Evolutionary conservation across 1,140 invertebrate genomes (phyloP), one percentile per base, ranked within the genome.

Genomic region (Zaprionus gabonicus): DNA sequence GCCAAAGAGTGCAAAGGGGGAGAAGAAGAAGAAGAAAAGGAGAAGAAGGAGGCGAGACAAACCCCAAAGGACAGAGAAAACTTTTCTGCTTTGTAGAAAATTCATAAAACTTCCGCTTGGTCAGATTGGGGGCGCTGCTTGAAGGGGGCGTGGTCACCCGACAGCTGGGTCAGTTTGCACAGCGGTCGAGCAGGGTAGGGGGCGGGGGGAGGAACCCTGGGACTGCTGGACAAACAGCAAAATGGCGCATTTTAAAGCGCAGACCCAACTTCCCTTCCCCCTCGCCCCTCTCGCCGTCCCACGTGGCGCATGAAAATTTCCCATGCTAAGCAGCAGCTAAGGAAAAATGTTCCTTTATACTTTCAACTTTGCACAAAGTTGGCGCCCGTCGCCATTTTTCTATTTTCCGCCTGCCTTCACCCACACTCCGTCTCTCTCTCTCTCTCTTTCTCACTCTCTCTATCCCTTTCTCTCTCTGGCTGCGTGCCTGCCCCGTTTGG

Each of bases 31-130:
- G 2, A 69, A 6, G 27, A 31, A 49, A 17, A 6, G 15, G 44
- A 27, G 25, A 23, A 7, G 49, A 13, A 41, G 25, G 53, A 7
- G 66, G 70, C 53, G 51, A 31, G 53, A 36, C 5, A 72, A 62
- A 56, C 51, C 69, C 71, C 78, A 81, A 75, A 78, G 79, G 72
- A 86, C 71, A 80, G 27, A 70, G 71, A 68, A 90, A 85, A 90
- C 81, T 90, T 90, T 74, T 51, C 71, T 81, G 85, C 85, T 90
- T 90, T 90, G 85, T 90, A 72, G 67, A 77, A 85, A 90, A 90
- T 90, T 90, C 85, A 90, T 90, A 90, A 90, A 90, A 90, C 85
- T 90, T 90, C 85, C 85, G 85, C 79, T 88, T 81, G 84, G 70
- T 71, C 71, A 75, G 59, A 57, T 73, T 63, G 46, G 53, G 67